Conservation (phyloP, 2,113 vertebrate species). For the Spheniscus mendiculus region DNA sequence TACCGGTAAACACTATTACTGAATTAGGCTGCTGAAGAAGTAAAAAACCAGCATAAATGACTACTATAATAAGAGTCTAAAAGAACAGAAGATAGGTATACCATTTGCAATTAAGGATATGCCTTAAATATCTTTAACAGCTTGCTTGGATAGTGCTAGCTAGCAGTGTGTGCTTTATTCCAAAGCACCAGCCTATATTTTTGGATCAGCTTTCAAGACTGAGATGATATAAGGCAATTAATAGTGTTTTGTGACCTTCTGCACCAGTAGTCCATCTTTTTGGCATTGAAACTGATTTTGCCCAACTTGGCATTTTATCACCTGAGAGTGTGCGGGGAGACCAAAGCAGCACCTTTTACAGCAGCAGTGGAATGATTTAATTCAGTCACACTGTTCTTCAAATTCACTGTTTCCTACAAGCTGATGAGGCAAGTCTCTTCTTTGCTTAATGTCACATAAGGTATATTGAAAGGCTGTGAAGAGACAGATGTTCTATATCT, state of each 20-base stretch:
- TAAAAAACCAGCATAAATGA: neutral
- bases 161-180: neutral
- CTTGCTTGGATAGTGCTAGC: neutral
- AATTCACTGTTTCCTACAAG: neutral
- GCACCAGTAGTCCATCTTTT: slow-evolving; percentile 40
- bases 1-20: neutral
- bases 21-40: neutral
- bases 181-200: neutral
- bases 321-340: neutral
- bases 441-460: slow-evolving; percentile 54
- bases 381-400: slow-evolving; percentile 3
- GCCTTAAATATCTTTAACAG: neutral
- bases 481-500: slow-evolving; percentile 60
- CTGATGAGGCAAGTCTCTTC: slow-evolving; percentile 47
- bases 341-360: slow-evolving; percentile 25
- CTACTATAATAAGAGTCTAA: neutral
- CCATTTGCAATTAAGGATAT: neutral
- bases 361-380: slow-evolving; percentile 28
- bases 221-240: slow-evolving; percentile 21
- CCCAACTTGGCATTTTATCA: slow-evolving; percentile 38
- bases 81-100: neutral
- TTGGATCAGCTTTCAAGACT: slow-evolving; percentile 21
- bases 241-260: slow-evolving; percentile 58
- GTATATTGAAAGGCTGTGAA: slow-evolving; percentile 35
- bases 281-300: slow-evolving; percentile 54